These are phyloP conservation scores for Leptobrachium leishanense DNA, from an alignment of 2,113 vertebrate genomes.

Conservation along the genomic window DNA sequence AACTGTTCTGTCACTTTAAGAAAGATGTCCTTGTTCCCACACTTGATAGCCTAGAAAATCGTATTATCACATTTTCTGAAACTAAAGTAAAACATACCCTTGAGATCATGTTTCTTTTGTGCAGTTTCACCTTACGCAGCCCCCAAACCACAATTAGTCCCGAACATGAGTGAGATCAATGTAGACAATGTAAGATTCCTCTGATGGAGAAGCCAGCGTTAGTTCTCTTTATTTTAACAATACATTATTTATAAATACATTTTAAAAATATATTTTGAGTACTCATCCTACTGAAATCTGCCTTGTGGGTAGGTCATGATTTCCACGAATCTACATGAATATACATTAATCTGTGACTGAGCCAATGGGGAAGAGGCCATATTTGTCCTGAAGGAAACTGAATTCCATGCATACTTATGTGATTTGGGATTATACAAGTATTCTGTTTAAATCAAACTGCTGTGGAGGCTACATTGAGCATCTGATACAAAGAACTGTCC, in stretches of 20 bases:
- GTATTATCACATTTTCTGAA: not conserved
- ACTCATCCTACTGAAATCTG: slow-evolving; percentile 11
- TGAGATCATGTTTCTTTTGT: not conserved
- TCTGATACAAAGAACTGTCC: not conserved
- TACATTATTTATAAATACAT: slow-evolving; percentile 38
- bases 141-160: slow-evolving; percentile 1
- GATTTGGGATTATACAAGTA: not conserved
- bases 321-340: slow-evolving; percentile 34
- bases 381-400: slow-evolving; percentile 29
- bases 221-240: slow-evolving; percentile 5
- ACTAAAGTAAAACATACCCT: not conserved
- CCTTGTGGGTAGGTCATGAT: slow-evolving; percentile 39
- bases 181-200: slow-evolving; percentile 4
- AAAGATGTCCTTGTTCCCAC: too few relatives aligned
- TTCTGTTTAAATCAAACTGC: not conserved
- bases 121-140: not conserved
- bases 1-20: too few relatives aligned
- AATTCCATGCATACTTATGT: slow-evolving; percentile 37
- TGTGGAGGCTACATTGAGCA: not conserved
- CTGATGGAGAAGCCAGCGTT: not conserved
- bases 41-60: too few relatives aligned
- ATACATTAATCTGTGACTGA: slow-evolving; percentile 24
- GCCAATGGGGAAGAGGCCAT: slow-evolving; percentile 17
- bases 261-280: slow-evolving; percentile 12
- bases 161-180: slow-evolving; percentile 21